Base-by-base conservation (phyloP, 2,113 vertebrate genomes). In the Scophthalmus maximus region DNA sequence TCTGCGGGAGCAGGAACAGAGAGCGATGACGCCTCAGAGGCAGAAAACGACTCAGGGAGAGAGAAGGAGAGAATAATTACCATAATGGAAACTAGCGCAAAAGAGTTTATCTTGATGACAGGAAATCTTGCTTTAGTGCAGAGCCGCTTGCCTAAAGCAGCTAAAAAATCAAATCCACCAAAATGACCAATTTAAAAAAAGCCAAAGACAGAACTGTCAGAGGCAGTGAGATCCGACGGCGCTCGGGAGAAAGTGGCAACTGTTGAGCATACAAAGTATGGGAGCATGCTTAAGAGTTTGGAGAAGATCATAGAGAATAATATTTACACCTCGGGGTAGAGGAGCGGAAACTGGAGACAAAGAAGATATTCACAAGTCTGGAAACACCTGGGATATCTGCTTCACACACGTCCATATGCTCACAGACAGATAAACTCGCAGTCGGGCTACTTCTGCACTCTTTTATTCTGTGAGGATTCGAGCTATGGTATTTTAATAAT, bases 321-420 rank as follows among this genome's bases (percentile, higher is more conserved):
- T 82, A 59, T 72, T 71, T 73, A 53, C 46, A 78, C 78, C 74
- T 88, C 18, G 18, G 58, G 70, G 73, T 47, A 66, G 22, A 70
- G 42, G 49, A 58, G 29, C 20, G 51, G 20, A 67, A 73, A 18
- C 38, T n/a, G 29, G 51, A 84, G 69, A 85, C 87, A 84, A 87
- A 79, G 84, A 49, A 15, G 64, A 85, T 74, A 85, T 84, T 87
- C 68, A 83, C 29, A 22, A 53, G 60, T 65, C 36, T 12, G 4
- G 34, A 78, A 76, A 68, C 78, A 85, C 87, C 89, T 86, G 83
- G 68, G 34, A 64, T 34, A 38, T 57, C 29, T 22, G 36, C 49
- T 53, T 51, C 30, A 64, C 67, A 78, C 51, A 67, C 23, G 66
- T 53, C n/a, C 32, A 40, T 38, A 58, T 29, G 8, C 30, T 22